These are phyloP conservation scores for Mongoloraphidia duomilia DNA, from an alignment of 2,888 invertebrate species.

Conservation along the genomic window DNA sequence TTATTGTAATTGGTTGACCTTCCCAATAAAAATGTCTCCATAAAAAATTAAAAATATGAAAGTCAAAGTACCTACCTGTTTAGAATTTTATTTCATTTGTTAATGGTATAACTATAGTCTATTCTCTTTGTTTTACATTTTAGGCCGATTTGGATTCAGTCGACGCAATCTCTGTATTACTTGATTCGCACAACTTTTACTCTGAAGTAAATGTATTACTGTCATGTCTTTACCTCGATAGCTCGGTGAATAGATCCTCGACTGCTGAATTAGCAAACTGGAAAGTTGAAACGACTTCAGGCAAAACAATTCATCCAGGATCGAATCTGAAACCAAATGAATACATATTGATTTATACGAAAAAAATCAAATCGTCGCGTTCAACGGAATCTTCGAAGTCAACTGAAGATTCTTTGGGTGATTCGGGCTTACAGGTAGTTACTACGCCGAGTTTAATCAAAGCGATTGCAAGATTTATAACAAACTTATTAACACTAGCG, in stretches of 20 bases:
- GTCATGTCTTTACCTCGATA: conserved; percentile 6
- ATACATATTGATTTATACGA: not conserved
- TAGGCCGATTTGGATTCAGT: conserved; percentile 2
- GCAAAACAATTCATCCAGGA: not conserved
- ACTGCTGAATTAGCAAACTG: conserved; percentile 14
- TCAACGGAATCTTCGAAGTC: not conserved
- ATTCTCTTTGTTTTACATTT: no score
- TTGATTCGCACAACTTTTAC: conserved; percentile 24
- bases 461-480: conserved; percentile 28
- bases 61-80: no score
- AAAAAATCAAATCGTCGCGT: not conserved
- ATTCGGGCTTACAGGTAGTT: conserved; percentile 18
- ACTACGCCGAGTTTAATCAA: conserved; percentile 34
- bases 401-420: not conserved
- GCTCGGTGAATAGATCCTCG: not conserved
- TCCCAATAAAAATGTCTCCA: no score
- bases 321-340: no score
- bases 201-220: conserved; percentile 1
- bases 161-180: conserved; percentile 13
- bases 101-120: no score
- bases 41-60: no score
- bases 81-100: no score
- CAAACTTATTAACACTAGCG: conserved; percentile 30
- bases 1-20: no score
- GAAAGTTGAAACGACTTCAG: conserved; percentile 9